Conservation (phyloP, 1,140 invertebrate species). For the Chironomus tepperi region DNA sequence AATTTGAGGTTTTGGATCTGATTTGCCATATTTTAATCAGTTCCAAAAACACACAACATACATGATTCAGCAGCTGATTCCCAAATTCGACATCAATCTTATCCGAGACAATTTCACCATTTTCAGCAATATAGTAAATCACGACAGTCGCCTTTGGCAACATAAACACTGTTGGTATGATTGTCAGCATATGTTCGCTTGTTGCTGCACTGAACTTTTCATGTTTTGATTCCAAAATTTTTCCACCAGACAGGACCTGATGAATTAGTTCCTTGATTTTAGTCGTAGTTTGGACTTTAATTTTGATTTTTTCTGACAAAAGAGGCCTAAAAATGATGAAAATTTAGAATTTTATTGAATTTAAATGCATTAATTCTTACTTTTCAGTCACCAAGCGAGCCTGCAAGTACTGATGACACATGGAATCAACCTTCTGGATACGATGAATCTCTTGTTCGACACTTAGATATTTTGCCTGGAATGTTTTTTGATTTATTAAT, state of each 20-base stretch:
- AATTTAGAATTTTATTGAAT: no score
- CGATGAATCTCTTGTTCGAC: slow-evolving; percentile 55
- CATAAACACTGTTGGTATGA: slow-evolving; percentile 18
- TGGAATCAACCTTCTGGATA: slow-evolving; percentile 61
- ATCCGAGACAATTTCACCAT: slow-evolving; percentile 18
- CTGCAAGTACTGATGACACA: slow-evolving; percentile 66
- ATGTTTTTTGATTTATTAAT: no score
- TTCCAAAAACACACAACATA: background rate
- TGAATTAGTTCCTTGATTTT: background rate
- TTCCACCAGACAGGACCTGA: background rate
- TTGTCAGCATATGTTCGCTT: slow-evolving; percentile 34
- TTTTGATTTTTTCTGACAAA: background rate
- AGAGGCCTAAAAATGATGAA: no score
- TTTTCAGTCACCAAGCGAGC: slow-evolving; percentile 57
- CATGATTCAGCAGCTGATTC: slow-evolving; percentile 7
- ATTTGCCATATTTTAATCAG: no score
- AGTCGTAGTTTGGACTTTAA: slow-evolving; percentile 1
- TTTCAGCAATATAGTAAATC: slow-evolving; percentile 3
- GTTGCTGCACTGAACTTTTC: slow-evolving; percentile 43
- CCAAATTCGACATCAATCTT: slow-evolving; percentile 10
- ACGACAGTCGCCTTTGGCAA: slow-evolving; percentile 20
- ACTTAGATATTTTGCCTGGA: slow-evolving; percentile 54
- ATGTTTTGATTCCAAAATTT: background rate
- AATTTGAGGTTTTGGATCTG: no score
- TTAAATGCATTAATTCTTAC: no score